These are phyloP conservation scores for Parelbella ahira DNA, from an alignment of 2,888 invertebrate species.

Conservation along the genomic window DNA sequence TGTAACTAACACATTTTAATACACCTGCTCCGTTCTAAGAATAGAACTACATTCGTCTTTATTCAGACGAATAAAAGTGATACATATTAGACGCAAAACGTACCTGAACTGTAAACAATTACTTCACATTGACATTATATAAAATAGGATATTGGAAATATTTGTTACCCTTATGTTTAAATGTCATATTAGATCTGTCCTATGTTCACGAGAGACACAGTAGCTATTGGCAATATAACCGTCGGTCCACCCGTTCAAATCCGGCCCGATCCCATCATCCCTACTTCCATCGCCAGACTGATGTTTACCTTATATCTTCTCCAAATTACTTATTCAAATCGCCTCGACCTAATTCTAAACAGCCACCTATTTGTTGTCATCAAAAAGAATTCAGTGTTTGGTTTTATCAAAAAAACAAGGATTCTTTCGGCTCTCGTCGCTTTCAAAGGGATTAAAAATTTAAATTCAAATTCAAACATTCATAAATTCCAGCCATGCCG, in stretches of 20 bases:
- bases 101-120: too few species aligned
- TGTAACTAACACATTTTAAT: too few species aligned
- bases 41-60: too few species aligned
- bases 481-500: not conserved
- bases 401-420: conserved; percentile 14
- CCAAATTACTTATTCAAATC: conserved; percentile 56
- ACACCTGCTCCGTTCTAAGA: too few species aligned
- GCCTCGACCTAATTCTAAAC: conserved; percentile 42
- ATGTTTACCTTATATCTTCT: conserved; percentile 50
- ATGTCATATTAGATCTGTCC: too few species aligned
- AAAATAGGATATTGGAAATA: too few species aligned
- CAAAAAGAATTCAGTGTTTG: conserved; percentile 31
- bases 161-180: too few species aligned
- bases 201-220: conserved; percentile 24
- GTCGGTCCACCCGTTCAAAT: conserved; percentile 39
- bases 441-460: conserved; percentile 14
- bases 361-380: conserved; percentile 25
- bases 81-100: too few species aligned
- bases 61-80: too few species aligned
- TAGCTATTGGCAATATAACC: conserved; percentile 41
- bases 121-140: too few species aligned
- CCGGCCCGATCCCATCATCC: conserved; percentile 45
- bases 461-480: not conserved
- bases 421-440: not conserved
- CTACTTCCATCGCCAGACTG: conserved; percentile 35